Conservation (phyloP, 2,797 vertebrate genomes). For the Falco columbarius region DNA sequence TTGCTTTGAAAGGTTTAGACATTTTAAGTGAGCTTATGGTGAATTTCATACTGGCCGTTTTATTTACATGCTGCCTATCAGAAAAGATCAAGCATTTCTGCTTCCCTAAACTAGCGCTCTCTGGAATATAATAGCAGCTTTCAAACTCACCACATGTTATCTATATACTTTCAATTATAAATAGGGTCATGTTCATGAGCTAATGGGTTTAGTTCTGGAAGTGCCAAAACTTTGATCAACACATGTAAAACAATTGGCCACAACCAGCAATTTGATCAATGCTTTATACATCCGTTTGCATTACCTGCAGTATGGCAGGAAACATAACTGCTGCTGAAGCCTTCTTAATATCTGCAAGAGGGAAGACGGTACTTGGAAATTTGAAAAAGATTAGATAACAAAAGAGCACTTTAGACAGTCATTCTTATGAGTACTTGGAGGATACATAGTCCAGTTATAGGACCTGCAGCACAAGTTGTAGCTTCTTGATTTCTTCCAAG, state of each 20-base stretch:
- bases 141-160: slow-evolving; percentile 65
- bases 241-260: slow-evolving; percentile 54
- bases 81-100: slow-evolving; percentile 51
- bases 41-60: slow-evolving; percentile 52
- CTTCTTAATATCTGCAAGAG: slow-evolving; percentile 61
- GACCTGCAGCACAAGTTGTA: background rate
- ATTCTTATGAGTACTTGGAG: slow-evolving; percentile 7
- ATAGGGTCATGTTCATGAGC: slow-evolving; percentile 58
- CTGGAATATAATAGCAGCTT: slow-evolving; percentile 67
- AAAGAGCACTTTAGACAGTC: slow-evolving; percentile 39
- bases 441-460: background rate
- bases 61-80: slow-evolving; percentile 49
- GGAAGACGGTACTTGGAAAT: slow-evolving; percentile 52
- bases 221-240: slow-evolving; percentile 76
- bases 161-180: slow-evolving; percentile 61
- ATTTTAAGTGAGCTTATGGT: slow-evolving; percentile 37
- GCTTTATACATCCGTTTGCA: slow-evolving; percentile 42
- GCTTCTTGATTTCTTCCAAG: slow-evolving; percentile 22
- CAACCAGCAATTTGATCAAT: slow-evolving; percentile 49
- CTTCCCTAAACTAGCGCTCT: slow-evolving; percentile 33
- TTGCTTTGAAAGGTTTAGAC: slow-evolving; percentile 40
- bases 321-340: slow-evolving; percentile 56
- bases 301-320: slow-evolving; percentile 59
- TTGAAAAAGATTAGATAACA: slow-evolving; percentile 64
- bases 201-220: slow-evolving; percentile 71